These are phyloP conservation scores for Spizaetus ornatus DNA, from an alignment of 2,113 vertebrate genomes.

Conservation along the genomic window DNA sequence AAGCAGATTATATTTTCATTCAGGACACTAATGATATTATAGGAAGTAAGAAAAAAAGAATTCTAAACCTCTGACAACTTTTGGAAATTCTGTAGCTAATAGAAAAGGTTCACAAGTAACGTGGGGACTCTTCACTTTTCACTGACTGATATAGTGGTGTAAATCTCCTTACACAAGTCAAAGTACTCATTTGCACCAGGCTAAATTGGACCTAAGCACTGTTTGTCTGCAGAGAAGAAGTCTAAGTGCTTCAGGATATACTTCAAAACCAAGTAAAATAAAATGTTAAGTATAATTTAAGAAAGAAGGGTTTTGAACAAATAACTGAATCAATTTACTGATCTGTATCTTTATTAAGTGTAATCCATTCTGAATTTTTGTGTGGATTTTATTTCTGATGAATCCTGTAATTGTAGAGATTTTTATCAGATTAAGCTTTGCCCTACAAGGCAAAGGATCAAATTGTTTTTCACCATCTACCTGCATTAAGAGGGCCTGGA, in stretches of 20 bases:
- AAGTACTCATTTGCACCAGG: neutral
- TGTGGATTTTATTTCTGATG: slow-evolving; percentile 19
- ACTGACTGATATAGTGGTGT: neutral
- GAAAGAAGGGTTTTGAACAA: neutral
- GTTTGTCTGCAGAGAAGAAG: neutral
- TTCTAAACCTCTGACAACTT: neutral
- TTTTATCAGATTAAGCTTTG: slow-evolving; percentile 59
- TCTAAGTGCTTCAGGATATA: neutral
- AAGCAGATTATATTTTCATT: neutral
- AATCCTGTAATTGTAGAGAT: slow-evolving; percentile 43
- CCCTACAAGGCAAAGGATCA: slow-evolving; percentile 45
- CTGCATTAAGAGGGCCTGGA: slow-evolving; percentile 35
- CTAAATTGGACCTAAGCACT: neutral
- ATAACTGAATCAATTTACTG: neutral
- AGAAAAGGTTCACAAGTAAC: neutral
- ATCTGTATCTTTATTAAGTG: neutral
- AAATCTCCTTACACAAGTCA: neutral
- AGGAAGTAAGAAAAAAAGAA: neutral
- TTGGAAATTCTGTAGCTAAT: neutral
- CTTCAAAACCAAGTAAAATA: neutral
- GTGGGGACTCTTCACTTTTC: neutral
- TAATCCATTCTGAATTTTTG: slow-evolving; percentile 23
- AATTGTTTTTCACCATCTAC: slow-evolving; percentile 55
- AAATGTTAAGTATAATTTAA: neutral
- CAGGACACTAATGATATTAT: neutral